Evolutionary conservation across 1,140 invertebrate genomes (phyloP), one percentile per base, ranked within the genome.

Genomic region (Listronotus oregonensis): DNA sequence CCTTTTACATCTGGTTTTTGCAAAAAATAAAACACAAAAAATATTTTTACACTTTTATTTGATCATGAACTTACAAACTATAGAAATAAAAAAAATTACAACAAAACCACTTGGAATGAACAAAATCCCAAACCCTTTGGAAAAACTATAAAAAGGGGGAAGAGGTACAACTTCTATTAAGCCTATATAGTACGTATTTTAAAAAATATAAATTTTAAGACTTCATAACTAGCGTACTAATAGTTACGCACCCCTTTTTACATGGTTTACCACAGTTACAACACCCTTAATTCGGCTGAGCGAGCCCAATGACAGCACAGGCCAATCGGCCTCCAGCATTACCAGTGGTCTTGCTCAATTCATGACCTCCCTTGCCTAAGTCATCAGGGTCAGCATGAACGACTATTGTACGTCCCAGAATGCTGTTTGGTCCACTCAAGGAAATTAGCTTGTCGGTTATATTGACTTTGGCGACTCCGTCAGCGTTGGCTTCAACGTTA

Each of bases 371-470:
- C 68, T 90, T 83, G 6, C 96, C 97, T 47, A 99, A 83, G 82
- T 99, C 97, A 84, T 99, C 97, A 44, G 88, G 86, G 80, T 96
- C 95, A 64, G 90, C 95, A 80, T 99, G 97, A 11, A 95, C 92
- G 17, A 95, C 93, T 52, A 97, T 76, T 39, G 93, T 93, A 80
- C 95, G 90, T 7, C 95, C 95, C 66, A 97, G 86, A 69, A 97
- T 89, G 75, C 85, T 94, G 70, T 92, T 81, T 32, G 84, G 79
- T 34, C 95, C 95, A 52, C 82, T 80, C 10, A 97, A 82, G 1
- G 88, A 86, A 64, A 96, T 90, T 2, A 84, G 49, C 18, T 82
- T 85, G 72, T 97, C 95, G 15, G 78, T 82, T 44, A 96, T 90
- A 39, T 89, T 80, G n/a, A 97, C 82, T 67, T 85, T 89, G 17